Evolutionary conservation across 2,797 vertebrate species (phyloP).

Genomic region (Aphelocoma californica): DNA sequence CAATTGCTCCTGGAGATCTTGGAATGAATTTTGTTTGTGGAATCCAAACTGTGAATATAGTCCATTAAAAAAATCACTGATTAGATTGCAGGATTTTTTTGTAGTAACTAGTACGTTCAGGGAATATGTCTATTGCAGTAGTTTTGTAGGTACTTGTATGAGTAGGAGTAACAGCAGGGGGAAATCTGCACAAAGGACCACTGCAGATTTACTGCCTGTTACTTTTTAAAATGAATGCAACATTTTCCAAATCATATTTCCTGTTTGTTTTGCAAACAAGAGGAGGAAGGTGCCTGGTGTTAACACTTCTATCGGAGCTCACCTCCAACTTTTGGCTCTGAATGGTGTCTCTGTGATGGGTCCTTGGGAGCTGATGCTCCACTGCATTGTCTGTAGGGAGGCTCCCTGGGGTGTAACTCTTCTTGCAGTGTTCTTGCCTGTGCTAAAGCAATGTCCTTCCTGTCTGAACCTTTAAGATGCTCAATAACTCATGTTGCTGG

Average conservation of each 20-base stretch:
- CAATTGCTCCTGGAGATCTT: background rate
- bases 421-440: background rate
- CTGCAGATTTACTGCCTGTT: background rate
- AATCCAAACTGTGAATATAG: background rate
- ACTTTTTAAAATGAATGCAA: background rate
- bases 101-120: background rate
- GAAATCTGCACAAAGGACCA: background rate
- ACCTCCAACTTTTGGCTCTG: background rate
- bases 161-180: background rate
- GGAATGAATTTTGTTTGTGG: background rate
- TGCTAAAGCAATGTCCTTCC: background rate
- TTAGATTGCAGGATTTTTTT: background rate
- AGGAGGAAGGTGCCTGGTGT: background rate
- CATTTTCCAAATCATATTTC: background rate
- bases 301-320: background rate
- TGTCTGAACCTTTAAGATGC: background rate
- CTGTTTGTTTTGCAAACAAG: background rate
- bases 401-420: background rate
- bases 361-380: background rate
- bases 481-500: fast-evolving
- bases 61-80: background rate
- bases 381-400: fast-evolving
- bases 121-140: background rate
- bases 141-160: background rate
- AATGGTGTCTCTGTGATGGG: fast-evolving